Evolutionary conservation across 2,113 vertebrate genomes (phyloP).

Genomic region (Glaucidium brasilianum): DNA sequence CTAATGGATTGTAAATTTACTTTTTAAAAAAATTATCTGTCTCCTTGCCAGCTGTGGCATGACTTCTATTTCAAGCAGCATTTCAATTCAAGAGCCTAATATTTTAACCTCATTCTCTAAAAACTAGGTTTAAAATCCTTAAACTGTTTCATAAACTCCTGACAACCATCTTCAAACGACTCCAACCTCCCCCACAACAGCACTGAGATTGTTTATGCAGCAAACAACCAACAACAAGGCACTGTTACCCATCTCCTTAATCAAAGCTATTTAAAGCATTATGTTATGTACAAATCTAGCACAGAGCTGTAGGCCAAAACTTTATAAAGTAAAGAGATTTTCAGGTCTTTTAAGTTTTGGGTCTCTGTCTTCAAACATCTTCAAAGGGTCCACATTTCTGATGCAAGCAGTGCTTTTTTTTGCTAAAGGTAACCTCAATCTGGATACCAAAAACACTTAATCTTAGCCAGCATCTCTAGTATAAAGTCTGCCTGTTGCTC

Average conservation of each 20-base stretch:
- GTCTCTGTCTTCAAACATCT: not conserved
- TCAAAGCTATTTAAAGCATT: not conserved
- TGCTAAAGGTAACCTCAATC: not conserved
- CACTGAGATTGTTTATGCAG: not conserved
- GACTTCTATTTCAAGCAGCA: not conserved
- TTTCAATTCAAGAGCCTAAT: not conserved
- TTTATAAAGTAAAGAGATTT: not conserved
- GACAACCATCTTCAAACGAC: not conserved
- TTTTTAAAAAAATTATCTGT: not conserved
- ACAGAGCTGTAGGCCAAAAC: not conserved
- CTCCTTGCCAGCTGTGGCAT: not conserved
- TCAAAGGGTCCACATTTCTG: not conserved
- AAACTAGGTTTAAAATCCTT: not conserved
- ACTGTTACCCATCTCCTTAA: not conserved
- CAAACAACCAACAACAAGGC: not conserved
- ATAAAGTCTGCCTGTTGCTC: not conserved
- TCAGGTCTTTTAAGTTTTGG: not conserved
- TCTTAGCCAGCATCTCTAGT: not conserved
- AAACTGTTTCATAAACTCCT: not conserved
- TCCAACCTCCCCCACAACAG: not conserved
- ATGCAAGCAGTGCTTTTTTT: not conserved
- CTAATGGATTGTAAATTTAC: not conserved
- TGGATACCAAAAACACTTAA: not conserved
- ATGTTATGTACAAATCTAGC: not conserved
- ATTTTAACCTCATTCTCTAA: not conserved